Evolutionary conservation across 2,888 invertebrate genomes (phyloP).

Genomic region (Callimorpha dominula): DNA sequence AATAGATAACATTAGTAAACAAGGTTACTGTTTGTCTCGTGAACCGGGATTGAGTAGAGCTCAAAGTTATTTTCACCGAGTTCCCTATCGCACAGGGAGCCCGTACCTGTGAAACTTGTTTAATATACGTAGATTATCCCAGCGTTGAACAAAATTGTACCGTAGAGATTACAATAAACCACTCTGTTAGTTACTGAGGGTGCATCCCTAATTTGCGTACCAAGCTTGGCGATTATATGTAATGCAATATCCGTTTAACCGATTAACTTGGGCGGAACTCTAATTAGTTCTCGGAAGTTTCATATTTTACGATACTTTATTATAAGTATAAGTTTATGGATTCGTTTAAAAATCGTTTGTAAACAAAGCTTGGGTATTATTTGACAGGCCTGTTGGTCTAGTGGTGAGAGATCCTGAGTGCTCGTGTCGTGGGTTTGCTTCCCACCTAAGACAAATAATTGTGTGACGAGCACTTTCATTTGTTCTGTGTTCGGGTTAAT

Average conservation of each 20-base stretch:
- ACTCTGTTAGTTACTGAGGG: neutral
- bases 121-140: slow-evolving; percentile 7
- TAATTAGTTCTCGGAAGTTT: neutral
- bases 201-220: neutral
- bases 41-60: neutral
- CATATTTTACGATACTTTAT: neutral
- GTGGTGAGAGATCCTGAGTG: no score
- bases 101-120: slow-evolving; percentile 3
- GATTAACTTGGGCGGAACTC: neutral
- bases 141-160: slow-evolving; percentile 1
- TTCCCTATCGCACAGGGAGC: neutral
- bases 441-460: no score
- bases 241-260: neutral
- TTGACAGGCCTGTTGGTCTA: no score
- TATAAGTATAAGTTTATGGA: neutral
- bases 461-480: no score
- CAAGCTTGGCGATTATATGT: slow-evolving; percentile 1
- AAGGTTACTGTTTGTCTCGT: neutral
- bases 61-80: slow-evolving; percentile 5
- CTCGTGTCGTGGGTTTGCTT: no score
- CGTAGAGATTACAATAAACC: slow-evolving; percentile 1
- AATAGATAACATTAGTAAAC: neutral
- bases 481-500: no score
- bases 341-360: no score
- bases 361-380: no score